These are phyloP conservation scores for Mimumesa dahlbomi DNA, from an alignment of 2,888 invertebrate species.

Conservation along the genomic window DNA sequence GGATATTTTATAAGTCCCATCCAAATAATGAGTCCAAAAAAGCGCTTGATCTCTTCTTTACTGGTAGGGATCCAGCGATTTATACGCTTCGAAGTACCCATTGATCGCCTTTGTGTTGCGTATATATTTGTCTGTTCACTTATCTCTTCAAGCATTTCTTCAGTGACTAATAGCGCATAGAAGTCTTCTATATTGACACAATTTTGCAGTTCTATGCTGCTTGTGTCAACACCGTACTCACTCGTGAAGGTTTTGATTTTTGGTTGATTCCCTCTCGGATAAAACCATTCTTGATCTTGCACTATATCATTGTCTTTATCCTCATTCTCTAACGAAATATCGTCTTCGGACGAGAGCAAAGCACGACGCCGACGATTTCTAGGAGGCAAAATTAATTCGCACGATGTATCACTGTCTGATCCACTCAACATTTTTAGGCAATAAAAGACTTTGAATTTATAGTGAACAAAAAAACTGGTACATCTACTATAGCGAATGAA, in stretches of 20 bases:
- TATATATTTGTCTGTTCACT: conserved; percentile 27
- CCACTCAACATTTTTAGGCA: conserved; percentile 20
- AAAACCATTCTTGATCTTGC: conserved; percentile 23
- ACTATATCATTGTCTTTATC: conserved; percentile 1
- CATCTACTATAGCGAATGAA: conserved; percentile 13
- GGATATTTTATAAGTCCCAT: conserved; percentile 15
- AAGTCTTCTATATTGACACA: conserved; percentile 20
- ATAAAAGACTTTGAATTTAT: conserved; percentile 22
- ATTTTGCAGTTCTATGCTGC: conserved; percentile 16
- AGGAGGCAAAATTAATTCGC: conserved; percentile 1
- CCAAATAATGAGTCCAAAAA: no score
- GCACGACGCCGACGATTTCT: conserved; percentile 8
- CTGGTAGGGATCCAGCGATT: conserved; percentile 21
- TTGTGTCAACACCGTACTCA: conserved; percentile 22
- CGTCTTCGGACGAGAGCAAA: conserved; percentile 16
- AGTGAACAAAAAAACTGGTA: conserved; percentile 10
- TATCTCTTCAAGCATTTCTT: conserved; percentile 28
- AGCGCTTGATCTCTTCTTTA: conserved; percentile 17
- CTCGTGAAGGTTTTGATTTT: conserved; percentile 17
- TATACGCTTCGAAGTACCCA: conserved; percentile 23
- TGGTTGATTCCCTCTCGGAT: conserved; percentile 21
- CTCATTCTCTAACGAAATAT: conserved; percentile 11
- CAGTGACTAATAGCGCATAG: conserved; percentile 22
- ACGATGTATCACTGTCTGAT: conserved; percentile 11
- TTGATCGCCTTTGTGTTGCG: conserved; percentile 9